phyloP scores from a whole-genome alignment of 2,888 invertebrate species.

The Callosobruchus maculatus region DNA sequence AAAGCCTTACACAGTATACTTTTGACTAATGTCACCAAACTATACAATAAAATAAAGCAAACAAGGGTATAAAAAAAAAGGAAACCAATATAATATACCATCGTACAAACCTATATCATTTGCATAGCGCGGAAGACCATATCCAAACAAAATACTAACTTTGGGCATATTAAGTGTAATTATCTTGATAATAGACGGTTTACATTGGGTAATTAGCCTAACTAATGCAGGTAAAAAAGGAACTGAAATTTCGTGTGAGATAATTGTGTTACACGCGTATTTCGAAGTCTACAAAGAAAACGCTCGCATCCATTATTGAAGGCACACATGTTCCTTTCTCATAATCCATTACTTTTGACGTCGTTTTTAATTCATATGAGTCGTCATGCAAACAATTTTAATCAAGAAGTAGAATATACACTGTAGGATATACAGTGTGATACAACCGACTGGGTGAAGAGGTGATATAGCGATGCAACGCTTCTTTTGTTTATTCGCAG shows the following conservation, averaged over 20 bases:
- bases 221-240: neutral
- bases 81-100: no score
- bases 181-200: neutral
- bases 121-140: neutral
- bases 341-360: constrained; percentile 33
- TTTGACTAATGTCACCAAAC: no score
- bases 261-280: neutral
- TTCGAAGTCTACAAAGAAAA: neutral
- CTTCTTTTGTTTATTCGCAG: no score
- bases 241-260: neutral
- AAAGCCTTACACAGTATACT: no score
- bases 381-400: constrained; percentile 33
- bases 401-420: constrained; percentile 15
- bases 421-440: neutral
- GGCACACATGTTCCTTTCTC: constrained; percentile 35
- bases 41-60: no score
- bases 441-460: no score
- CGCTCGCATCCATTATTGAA: constrained; percentile 1
- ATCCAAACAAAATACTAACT: neutral
- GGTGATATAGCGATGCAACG: no score
- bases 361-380: constrained; percentile 33
- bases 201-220: neutral
- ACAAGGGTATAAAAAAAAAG: no score
- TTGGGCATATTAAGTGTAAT: neutral
- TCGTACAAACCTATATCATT: neutral